Conservation (phyloP, 2,888 invertebrate genomes). For the Lymantria dispar region DNA sequence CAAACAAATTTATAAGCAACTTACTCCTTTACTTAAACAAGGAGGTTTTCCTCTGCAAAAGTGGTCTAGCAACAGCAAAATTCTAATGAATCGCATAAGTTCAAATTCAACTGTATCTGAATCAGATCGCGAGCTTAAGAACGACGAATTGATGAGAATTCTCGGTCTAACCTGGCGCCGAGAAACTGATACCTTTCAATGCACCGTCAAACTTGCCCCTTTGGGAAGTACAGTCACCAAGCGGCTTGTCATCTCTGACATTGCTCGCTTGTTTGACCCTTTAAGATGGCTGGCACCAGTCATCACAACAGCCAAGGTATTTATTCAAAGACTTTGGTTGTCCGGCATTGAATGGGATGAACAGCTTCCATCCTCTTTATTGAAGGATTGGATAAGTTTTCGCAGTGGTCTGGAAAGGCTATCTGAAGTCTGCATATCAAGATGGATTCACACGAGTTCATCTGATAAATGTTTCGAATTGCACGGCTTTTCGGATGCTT, state of each 20-base stretch:
- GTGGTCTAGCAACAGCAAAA: constrained; percentile 5
- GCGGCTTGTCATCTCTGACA: constrained; percentile 25
- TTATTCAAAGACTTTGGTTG: constrained; percentile 10
- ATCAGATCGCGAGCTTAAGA: constrained; percentile 14
- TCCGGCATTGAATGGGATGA: constrained; percentile 15
- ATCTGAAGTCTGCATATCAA: constrained; percentile 10
- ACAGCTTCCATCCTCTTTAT: constrained; percentile 2
- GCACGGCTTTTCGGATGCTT: constrained; percentile 1
- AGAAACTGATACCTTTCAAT: constrained; percentile 17
- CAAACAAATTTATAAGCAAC: constrained; percentile 1
- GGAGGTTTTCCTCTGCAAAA: constrained; percentile 10
- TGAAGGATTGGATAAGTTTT: constrained; percentile 22
- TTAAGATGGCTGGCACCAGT: constrained; percentile 11
- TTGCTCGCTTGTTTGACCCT: constrained; percentile 19
- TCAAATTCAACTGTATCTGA: background rate
- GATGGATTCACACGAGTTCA: constrained; percentile 13
- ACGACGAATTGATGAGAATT: constrained; percentile 20
- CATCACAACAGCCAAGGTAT: constrained; percentile 6
- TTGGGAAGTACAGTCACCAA: constrained; percentile 14
- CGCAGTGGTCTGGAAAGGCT: constrained; percentile 9
- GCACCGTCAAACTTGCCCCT: constrained; percentile 18
- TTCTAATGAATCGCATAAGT: background rate
- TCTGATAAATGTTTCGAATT: background rate
- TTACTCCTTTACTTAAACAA: constrained; percentile 1
- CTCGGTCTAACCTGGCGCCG: constrained; percentile 3